Conservation (phyloP, 2,113 vertebrate species). For the Arizona elegans region DNA sequence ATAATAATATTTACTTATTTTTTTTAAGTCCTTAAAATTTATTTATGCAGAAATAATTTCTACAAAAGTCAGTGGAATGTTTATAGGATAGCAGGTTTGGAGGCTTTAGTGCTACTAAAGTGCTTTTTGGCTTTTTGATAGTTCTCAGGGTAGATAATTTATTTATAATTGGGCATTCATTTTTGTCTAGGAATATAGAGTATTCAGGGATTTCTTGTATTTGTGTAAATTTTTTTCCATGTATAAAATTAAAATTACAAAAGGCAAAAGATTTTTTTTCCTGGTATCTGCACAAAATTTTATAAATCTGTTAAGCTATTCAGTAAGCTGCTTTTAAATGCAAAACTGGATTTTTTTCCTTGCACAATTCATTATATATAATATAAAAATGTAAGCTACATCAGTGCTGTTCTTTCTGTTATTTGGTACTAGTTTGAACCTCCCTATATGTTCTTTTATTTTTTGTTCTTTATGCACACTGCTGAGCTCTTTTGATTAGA, state of each 20-base stretch:
- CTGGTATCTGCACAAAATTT: neutral
- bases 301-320: neutral
- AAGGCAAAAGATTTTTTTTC: neutral
- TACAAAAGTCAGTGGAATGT: neutral
- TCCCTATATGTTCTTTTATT: neutral
- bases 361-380: neutral
- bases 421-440: neutral
- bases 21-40: neutral
- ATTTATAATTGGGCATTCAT: neutral
- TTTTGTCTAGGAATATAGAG: neutral
- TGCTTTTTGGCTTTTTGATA: neutral
- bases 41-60: neutral
- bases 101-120: neutral
- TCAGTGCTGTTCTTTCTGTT: neutral
- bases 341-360: neutral
- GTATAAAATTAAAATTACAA: neutral
- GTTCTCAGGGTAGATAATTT: neutral
- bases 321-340: neutral
- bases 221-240: neutral
- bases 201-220: neutral
- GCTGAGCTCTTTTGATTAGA: neutral
- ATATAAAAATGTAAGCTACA: neutral
- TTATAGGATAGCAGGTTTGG: neutral
- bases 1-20: neutral
- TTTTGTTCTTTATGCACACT: neutral